Conservation (phyloP, 2,888 invertebrate genomes). For the Clusia tigrina region DNA sequence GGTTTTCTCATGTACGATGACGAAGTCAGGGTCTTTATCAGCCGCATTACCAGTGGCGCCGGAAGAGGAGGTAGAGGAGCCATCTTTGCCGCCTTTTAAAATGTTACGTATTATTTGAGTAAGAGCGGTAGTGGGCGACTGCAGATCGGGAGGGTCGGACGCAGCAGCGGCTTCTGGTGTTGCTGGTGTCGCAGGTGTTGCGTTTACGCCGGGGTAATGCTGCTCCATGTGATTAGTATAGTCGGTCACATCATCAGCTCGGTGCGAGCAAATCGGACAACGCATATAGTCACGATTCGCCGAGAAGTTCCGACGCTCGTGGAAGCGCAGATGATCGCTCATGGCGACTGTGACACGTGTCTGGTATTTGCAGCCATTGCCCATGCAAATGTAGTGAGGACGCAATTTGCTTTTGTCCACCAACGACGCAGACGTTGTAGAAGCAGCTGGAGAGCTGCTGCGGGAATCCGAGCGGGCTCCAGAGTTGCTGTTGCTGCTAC, state of each 20-base stretch:
- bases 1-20: too few species aligned
- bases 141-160: not conserved
- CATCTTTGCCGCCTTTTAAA: slow-evolving; percentile 27
- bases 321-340: slow-evolving; percentile 53
- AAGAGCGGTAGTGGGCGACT: slow-evolving; percentile 18
- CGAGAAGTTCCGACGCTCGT: slow-evolving; percentile 44
- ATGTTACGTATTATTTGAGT: slow-evolving; percentile 47
- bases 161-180: not conserved
- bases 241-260: slow-evolving; percentile 42
- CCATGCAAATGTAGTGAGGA: slow-evolving; percentile 50
- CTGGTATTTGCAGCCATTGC: slow-evolving; percentile 45
- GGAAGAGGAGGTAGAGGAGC: too few species aligned
- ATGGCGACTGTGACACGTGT: slow-evolving; percentile 48
- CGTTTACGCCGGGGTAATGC: slow-evolving; percentile 34
- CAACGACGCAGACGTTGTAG: not conserved
- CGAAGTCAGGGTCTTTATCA: slow-evolving; percentile 17
- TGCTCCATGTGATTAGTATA: slow-evolving; percentile 48
- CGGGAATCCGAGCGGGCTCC: not conserved
- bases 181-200: not conserved
- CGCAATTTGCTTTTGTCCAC: not conserved
- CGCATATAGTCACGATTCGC: slow-evolving; percentile 44
- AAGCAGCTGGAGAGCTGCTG: not conserved
- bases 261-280: slow-evolving; percentile 48
- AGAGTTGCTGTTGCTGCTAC: slow-evolving; percentile 8
- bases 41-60: not conserved